Evolutionary conservation across 1,140 invertebrate genomes (phyloP).

Genomic region (Sipha flava): DNA sequence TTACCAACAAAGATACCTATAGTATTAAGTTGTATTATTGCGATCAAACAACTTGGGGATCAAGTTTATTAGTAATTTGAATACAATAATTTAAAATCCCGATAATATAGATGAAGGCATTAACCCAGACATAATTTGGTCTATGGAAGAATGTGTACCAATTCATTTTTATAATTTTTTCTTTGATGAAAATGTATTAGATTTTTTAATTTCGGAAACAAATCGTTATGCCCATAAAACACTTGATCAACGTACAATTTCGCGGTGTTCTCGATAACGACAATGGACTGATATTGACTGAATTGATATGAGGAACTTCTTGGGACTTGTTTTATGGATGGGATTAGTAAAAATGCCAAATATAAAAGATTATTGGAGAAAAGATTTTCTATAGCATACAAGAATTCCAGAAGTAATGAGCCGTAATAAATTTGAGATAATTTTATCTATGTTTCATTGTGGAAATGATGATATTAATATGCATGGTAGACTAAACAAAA

Average conservation of each 20-base stretch:
- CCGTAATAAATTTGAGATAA: slow-evolving; percentile 37
- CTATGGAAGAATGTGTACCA: not conserved
- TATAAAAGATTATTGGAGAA: slow-evolving; percentile 17
- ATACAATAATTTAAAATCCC: not conserved
- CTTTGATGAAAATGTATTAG: slow-evolving; percentile 18
- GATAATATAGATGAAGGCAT: not conserved
- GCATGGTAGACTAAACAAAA: slow-evolving; percentile 37
- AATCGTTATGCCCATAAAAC: slow-evolving; percentile 36
- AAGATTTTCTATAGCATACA: not conserved
- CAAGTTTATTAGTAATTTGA: not conserved
- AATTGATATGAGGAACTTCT: slow-evolving; percentile 39
- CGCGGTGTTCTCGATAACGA: not conserved
- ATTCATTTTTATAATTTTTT: not conserved
- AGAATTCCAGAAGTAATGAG: not conserved
- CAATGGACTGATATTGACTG: slow-evolving; percentile 27
- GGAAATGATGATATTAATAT: slow-evolving; percentile 35
- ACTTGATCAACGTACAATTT: not conserved
- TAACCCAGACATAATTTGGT: not conserved
- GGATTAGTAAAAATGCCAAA: slow-evolving; percentile 31
- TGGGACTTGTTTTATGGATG: slow-evolving; percentile 37
- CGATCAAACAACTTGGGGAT: not conserved
- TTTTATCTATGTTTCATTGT: slow-evolving; percentile 38
- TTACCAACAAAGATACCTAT: too few relatives aligned
- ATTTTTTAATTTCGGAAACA: slow-evolving; percentile 36
- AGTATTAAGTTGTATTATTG: too few relatives aligned